Conservation (phyloP, 2,797 vertebrate species). For the Sebastiscus tertius region DNA sequence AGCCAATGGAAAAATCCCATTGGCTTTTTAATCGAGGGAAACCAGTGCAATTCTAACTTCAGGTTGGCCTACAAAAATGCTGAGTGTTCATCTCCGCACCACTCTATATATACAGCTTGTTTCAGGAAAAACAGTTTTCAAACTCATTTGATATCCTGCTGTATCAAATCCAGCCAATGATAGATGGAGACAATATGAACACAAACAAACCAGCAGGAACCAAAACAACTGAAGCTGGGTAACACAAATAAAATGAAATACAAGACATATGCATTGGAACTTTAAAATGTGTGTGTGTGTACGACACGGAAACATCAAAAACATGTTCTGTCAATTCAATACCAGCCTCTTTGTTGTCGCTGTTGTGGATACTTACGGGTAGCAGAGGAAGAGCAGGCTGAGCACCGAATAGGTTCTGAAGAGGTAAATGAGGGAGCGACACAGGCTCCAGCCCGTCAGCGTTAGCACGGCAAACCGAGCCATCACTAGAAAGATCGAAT, state of each 20-base stretch:
- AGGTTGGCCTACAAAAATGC: too few species aligned
- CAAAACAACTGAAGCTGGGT: background rate
- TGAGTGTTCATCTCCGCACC: too few species aligned
- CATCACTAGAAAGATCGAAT: slow-evolving; percentile 92
- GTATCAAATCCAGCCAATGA: background rate
- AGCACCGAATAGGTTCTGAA: slow-evolving; percentile 96
- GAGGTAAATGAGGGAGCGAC: slow-evolving; percentile 94
- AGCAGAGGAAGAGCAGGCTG: slow-evolving; percentile 97
- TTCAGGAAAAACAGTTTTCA: background rate
- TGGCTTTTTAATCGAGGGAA: too few species aligned
- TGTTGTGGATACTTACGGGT: slow-evolving; percentile 90
- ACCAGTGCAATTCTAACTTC: too few species aligned
- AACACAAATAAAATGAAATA: background rate
- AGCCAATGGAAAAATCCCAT: too few species aligned
- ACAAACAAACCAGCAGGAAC: background rate
- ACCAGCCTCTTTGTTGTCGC: background rate
- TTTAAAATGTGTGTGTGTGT: background rate
- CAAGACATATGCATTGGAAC: background rate
- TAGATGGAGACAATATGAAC: background rate
- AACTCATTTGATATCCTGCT: background rate
- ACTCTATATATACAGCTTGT: background rate
- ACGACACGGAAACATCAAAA: background rate
- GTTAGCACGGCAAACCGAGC: slow-evolving; percentile 96
- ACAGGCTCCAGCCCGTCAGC: slow-evolving; percentile 95
- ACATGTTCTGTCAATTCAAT: background rate